These are phyloP conservation scores for Ctenochaetus hawaiiensis DNA, from an alignment of 2,797 vertebrate genomes.

Conservation along the genomic window DNA sequence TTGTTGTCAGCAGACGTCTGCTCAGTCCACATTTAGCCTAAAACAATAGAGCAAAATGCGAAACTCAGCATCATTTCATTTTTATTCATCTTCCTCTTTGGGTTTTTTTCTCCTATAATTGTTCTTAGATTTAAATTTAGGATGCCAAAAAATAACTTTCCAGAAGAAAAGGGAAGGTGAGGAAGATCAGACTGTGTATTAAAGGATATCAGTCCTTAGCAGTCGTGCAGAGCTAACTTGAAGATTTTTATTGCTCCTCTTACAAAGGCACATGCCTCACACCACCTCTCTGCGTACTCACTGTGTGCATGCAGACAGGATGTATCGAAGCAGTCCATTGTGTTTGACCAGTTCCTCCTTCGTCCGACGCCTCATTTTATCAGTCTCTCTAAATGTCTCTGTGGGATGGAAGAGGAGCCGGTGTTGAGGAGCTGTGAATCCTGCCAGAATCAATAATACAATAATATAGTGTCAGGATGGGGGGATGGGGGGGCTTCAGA, in stretches of 20 bases:
- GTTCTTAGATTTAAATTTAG: not conserved
- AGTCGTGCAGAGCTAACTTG: not conserved
- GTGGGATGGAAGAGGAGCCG: slow-evolving; percentile 67
- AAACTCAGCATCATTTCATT: not conserved
- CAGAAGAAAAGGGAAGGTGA: not conserved
- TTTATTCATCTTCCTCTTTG: not conserved
- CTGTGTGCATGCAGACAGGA: slow-evolving; percentile 1
- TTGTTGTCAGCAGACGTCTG: slow-evolving; percentile 15
- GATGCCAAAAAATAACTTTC: not conserved
- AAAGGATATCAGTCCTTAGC: not conserved
- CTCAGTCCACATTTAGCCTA: slow-evolving; percentile 7
- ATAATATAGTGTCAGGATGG: slow-evolving; percentile 55
- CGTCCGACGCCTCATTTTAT: slow-evolving; percentile 31
- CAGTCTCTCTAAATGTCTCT: slow-evolving; percentile 61
- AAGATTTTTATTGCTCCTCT: not conserved
- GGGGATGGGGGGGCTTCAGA: slow-evolving; percentile 27
- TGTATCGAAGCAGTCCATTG: slow-evolving; percentile 24
- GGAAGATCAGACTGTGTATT: slow-evolving; percentile 4
- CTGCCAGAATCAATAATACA: slow-evolving; percentile 77
- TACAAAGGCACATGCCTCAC: not conserved
- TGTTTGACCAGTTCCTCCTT: slow-evolving; percentile 34
- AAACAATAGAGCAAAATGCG: slow-evolving; percentile 12
- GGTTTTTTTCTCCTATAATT: not conserved
- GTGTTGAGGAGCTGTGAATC: slow-evolving; percentile 58
- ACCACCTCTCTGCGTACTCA: not conserved